Percentiles rank a stretch among this genome's conserved stretches.
Evolutionary conservation across 1,140 invertebrate genomes (phyloP).

Genomic region (Phthorimaea operculella): DNA sequence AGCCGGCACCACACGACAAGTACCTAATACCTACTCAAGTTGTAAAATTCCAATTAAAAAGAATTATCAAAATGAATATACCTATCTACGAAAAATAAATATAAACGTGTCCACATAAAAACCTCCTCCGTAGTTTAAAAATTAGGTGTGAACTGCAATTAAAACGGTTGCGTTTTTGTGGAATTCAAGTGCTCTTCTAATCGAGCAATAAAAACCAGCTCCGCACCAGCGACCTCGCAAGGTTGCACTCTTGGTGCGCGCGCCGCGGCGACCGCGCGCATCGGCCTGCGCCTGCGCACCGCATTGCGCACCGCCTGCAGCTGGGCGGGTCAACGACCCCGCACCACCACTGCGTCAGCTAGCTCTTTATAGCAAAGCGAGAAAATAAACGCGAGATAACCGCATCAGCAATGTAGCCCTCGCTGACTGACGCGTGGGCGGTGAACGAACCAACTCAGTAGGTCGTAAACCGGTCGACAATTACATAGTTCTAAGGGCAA

Average conservation of each 20-base stretch:
- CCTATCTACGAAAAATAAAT: no score
- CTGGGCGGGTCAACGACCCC: slow-evolving; percentile 45
- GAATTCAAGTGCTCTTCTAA: no score
- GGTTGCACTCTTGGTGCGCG: slow-evolving; percentile 32
- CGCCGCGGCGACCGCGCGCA: slow-evolving; percentile 17
- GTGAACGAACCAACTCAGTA: slow-evolving; percentile 52
- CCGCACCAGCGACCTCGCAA: slow-evolving; percentile 17
- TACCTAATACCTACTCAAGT: no score
- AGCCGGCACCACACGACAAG: no score
- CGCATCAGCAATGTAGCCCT: slow-evolving; percentile 41
- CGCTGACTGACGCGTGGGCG: slow-evolving; percentile 22
- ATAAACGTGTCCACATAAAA: no score
- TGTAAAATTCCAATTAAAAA: no score
- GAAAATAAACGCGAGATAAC: slow-evolving; percentile 60
- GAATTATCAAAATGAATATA: no score
- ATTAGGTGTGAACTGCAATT: no score
- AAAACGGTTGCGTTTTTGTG: no score
- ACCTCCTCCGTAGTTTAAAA: no score
- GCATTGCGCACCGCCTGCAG: slow-evolving; percentile 16
- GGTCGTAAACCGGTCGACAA: slow-evolving; percentile 42
- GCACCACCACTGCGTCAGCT: slow-evolving; percentile 48
- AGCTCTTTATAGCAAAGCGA: slow-evolving; percentile 57
- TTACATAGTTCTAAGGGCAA: slow-evolving; percentile 31
- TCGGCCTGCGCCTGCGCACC: slow-evolving; percentile 9
- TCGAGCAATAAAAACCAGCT: slow-evolving; percentile 10